Conservation (phyloP, 1,140 invertebrate species). For the Drosophila erecta region DNA sequence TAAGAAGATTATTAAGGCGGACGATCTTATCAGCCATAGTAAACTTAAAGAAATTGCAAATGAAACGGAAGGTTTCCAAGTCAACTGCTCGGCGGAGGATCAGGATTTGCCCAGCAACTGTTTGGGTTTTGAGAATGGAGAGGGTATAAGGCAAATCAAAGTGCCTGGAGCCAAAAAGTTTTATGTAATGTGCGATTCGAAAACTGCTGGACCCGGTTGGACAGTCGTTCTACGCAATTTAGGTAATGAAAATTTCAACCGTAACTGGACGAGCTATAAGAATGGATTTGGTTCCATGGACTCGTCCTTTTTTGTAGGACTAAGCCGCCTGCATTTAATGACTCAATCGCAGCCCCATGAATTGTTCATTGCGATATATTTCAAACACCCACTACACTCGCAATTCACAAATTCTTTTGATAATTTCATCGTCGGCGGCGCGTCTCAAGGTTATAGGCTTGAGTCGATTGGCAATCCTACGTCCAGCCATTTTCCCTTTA, state of each 20-base stretch:
- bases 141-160: no score
- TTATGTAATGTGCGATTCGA: not conserved
- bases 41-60: not conserved
- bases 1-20: not conserved
- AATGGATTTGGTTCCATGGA: not conserved
- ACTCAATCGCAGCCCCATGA: not conserved
- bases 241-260: not conserved
- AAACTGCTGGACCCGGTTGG: not conserved
- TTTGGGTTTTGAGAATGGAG: no score
- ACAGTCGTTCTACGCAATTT: not conserved
- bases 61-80: not conserved
- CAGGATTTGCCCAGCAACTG: no score
- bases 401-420: not conserved
- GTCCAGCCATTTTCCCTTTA: not conserved
- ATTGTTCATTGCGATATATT: no score
- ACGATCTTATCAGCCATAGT: not conserved
- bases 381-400: no score
- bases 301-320: not conserved
- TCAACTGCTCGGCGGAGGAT: not conserved
- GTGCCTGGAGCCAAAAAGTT: no score
- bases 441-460: not conserved
- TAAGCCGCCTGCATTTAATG: not conserved
- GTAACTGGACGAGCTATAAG: not conserved
- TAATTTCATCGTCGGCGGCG: not conserved
- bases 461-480: not conserved